Evolutionary conservation across 2,888 invertebrate species (phyloP), one percentile per base, ranked within the genome.

Genomic region (Athalia circularis): DNA sequence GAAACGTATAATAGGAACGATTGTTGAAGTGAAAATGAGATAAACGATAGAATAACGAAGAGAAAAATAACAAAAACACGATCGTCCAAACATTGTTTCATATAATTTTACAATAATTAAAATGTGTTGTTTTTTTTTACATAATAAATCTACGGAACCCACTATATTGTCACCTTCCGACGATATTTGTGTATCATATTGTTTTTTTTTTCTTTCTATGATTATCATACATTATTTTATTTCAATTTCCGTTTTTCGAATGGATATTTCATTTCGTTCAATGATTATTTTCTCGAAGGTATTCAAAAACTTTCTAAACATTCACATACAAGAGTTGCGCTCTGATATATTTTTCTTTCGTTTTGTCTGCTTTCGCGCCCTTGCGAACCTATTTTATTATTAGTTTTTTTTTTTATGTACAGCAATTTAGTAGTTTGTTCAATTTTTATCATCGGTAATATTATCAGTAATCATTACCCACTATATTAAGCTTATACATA

Each of bases 81-180:
- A 72, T 72, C 59, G 59, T 61, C 72, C 72, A 72, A 61, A 72
- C 52, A 59, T 72, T n/a, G 57, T 72, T 59, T 59, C 59, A 59
- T 47, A 15, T 62, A 57, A 72, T 72, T 72, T 72, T 72, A 72
- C 72, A 47, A n/a, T 72, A 59, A 59, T 72, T 72, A 72, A 72
- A 72, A 72, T 13, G 48, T 72, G 3, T 57, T 61, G n/a, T 29
- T 29, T 29, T 47, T 72, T 72, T 29, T 29, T 29, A 29, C 29
- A 29, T 29, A 72, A 72, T 72, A 72, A 72, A 59, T 72, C 75
- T 65, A 65, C 75, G 54, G 52, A 57, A 75, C 59, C 75, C 75
- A 52, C 59, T 75, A 78, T 78, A 78, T 78, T 78, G 65, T 78
- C 78, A 78, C 75, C 78, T 45, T 78, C 74, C 75, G 52, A 75